Evolutionary conservation across 2,888 invertebrate species (phyloP).

Genomic region (Psylliodes chrysocephalus): DNA sequence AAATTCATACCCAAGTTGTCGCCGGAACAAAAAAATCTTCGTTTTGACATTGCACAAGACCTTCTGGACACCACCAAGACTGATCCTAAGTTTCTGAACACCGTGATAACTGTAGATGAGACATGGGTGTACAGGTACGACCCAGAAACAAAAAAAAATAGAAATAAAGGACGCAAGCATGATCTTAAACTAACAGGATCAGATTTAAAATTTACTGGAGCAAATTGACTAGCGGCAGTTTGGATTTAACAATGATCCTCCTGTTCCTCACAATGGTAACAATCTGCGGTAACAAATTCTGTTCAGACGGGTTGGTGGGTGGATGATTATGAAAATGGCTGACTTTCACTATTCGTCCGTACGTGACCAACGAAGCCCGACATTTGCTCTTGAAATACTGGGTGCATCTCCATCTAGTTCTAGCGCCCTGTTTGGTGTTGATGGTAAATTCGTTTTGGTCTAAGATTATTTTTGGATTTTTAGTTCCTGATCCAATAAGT

Average conservation of each 20-base stretch:
- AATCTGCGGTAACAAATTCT: slow-evolving; percentile 36
- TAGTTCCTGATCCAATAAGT: slow-evolving; percentile 46
- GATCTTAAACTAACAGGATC: too few relatives aligned
- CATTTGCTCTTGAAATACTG: slow-evolving; percentile 52
- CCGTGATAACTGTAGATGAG: too few relatives aligned
- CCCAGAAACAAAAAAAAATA: too few relatives aligned
- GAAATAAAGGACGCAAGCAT: too few relatives aligned
- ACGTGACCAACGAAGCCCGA: slow-evolving; percentile 49
- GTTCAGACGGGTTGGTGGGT: slow-evolving; percentile 42
- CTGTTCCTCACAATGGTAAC: slow-evolving; percentile 36
- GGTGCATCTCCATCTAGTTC: slow-evolving; percentile 51
- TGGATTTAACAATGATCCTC: not conserved
- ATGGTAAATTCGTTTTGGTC: slow-evolving; percentile 49
- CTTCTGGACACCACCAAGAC: too few relatives aligned
- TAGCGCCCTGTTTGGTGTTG: slow-evolving; percentile 43
- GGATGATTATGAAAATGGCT: slow-evolving; percentile 52
- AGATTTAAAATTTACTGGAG: too few relatives aligned
- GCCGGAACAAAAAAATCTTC: too few relatives aligned
- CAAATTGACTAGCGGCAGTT: not conserved
- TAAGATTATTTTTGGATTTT: slow-evolving; percentile 50
- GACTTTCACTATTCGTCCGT: slow-evolving; percentile 49
- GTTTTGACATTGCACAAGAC: too few relatives aligned
- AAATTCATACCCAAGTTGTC: too few relatives aligned
- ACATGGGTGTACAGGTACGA: too few relatives aligned
- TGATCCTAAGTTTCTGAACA: too few relatives aligned